phyloP scores from a whole-genome alignment of 2,888 invertebrate genomes.

The Miltochrista miniata region DNA sequence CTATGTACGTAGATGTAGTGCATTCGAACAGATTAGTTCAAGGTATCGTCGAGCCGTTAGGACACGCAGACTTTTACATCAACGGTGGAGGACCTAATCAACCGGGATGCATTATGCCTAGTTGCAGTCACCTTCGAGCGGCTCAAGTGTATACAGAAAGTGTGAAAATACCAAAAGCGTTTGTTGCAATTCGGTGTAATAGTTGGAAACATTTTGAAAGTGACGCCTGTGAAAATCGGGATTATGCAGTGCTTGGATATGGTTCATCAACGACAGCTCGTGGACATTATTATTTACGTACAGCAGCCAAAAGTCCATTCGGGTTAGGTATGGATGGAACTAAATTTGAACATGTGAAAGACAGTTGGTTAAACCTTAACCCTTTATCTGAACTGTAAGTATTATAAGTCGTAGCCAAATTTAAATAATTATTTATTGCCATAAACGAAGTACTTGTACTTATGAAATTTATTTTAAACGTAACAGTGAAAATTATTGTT shows the following conservation, averaged over 20 bases:
- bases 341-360: conserved; percentile 39
- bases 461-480: neutral
- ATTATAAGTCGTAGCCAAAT: neutral
- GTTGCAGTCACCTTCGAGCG: conserved; percentile 77
- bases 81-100: conserved; percentile 88
- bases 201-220: conserved; percentile 70
- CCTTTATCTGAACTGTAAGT: conserved; percentile 42
- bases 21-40: conserved; percentile 76
- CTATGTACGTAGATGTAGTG: conserved; percentile 72
- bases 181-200: conserved; percentile 64
- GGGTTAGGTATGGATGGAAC: conserved; percentile 73
- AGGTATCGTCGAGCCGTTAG: conserved; percentile 82
- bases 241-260: conserved; percentile 70
- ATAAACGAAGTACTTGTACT: conserved; percentile 22
- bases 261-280: conserved; percentile 70
- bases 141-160: conserved; percentile 73
- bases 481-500: too few relatives aligned
- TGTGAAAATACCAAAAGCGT: conserved; percentile 65
- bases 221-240: conserved; percentile 61
- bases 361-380: conserved; percentile 54
- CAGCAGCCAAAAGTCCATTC: conserved; percentile 61
- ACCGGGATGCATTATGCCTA: conserved; percentile 85
- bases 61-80: conserved; percentile 90
- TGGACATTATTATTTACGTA: conserved; percentile 74
- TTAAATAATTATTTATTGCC: conserved; percentile 38